Conservation (phyloP, 2,888 invertebrate genomes). For the Lapara coniferarum region DNA sequence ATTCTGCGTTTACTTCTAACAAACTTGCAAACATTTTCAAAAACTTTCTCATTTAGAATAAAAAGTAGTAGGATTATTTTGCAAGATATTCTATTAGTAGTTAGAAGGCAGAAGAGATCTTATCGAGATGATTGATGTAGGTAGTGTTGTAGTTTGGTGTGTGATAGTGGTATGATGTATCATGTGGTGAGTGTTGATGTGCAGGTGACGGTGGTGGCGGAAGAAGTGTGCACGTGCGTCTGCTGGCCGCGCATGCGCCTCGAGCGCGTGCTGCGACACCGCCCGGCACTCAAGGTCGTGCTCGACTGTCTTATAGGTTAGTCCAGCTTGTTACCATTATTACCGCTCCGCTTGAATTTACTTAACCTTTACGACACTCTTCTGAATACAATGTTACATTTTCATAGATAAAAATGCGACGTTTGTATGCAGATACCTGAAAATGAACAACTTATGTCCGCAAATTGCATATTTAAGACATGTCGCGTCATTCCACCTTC, state of each 20-base stretch:
- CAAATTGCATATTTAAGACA: neutral
- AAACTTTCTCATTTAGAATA: no score
- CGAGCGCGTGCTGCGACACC: conserved; percentile 88
- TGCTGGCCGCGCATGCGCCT: conserved; percentile 92
- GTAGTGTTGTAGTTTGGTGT: neutral
- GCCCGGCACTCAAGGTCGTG: conserved; percentile 89
- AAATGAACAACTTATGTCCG: neutral
- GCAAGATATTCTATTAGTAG: no score
- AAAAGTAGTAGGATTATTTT: no score
- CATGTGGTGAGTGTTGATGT: conserved; percentile 29
- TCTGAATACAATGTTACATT: conserved; percentile 7
- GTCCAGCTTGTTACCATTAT: conserved; percentile 41
- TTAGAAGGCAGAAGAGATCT: no score
- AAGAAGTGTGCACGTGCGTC: conserved; percentile 89
- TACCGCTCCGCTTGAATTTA: conserved; percentile 16
- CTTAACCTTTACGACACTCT: conserved; percentile 5
- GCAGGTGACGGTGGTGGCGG: conserved; percentile 90
- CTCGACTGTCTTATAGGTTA: conserved; percentile 90
- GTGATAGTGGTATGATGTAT: neutral
- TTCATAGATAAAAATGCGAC: conserved; percentile 16
- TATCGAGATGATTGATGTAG: neutral
- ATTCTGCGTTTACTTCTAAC: no score
- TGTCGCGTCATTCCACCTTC: neutral
- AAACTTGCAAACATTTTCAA: no score
- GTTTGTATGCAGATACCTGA: neutral